These are phyloP conservation scores for Xestia xanthographa DNA, from an alignment of 2,888 invertebrate genomes.

Conservation along the genomic window DNA sequence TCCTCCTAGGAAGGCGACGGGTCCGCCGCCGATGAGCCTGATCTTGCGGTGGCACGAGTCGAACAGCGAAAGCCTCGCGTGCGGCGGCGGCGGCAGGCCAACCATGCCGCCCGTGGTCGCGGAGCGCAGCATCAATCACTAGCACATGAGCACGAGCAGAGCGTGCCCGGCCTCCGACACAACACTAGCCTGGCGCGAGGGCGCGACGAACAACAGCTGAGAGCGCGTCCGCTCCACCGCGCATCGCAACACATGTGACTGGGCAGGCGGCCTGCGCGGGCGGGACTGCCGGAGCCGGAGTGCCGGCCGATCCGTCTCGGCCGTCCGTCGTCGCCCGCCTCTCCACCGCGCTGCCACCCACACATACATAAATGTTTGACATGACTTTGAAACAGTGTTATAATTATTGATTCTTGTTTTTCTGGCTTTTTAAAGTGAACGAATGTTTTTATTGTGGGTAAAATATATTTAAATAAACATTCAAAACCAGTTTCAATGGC, in stretches of 20 bases:
- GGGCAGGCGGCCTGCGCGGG: slow-evolving; percentile 86
- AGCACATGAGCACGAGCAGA: slow-evolving; percentile 76
- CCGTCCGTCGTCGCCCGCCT: background rate
- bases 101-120: slow-evolving; percentile 87
- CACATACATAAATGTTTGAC: slow-evolving; percentile 52
- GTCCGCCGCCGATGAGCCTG: slow-evolving; percentile 92
- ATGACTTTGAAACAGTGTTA: slow-evolving; percentile 74
- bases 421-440: slow-evolving; percentile 16
- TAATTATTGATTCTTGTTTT: slow-evolving; percentile 73
- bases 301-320: slow-evolving; percentile 59
- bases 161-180: slow-evolving; percentile 71
- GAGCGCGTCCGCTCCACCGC: slow-evolving; percentile 90
- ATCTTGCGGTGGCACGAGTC: slow-evolving; percentile 94
- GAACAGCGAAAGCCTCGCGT: slow-evolving; percentile 92
- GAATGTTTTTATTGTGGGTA: background rate
- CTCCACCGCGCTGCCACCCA: slow-evolving; percentile 67
- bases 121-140: slow-evolving; percentile 81
- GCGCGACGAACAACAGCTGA: slow-evolving; percentile 72
- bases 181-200: slow-evolving; percentile 75
- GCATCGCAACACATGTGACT: slow-evolving; percentile 87
- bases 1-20: slow-evolving; percentile 92
- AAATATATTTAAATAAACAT: slow-evolving; percentile 1
- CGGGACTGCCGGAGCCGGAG: too few species aligned
- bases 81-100: slow-evolving; percentile 84
- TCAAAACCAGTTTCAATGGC: background rate